Evolutionary conservation across 2,113 vertebrate species (phyloP), one percentile per base, ranked within the genome.

Genomic region (Nansenia antarctica): DNA sequence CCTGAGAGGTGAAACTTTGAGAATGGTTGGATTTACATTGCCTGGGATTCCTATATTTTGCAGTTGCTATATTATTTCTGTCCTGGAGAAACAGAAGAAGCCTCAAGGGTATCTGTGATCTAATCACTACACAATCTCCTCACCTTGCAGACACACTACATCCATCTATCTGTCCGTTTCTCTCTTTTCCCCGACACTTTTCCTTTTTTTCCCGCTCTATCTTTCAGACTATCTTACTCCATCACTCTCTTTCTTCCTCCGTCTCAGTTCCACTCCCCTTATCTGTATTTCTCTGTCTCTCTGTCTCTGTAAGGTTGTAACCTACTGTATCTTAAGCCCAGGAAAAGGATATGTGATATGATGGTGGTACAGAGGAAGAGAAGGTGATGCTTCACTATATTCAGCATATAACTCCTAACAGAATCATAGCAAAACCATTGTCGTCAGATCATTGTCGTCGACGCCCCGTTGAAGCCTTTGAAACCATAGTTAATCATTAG

Each of bases 91-190:
- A 58, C 34, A 62, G 61, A 26, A 42, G 76, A 68, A 82, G 83
- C 77, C 85, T 87, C 85, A 86, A 86, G 86, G 86, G 85, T 87
- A 86, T 88, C 86, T 71, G 79, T 85, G 84, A 90, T 90, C 89
- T 89, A 86, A 90, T 90, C 89, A 87, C 85, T 82, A 88, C 85
- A 89, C 73, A 80, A 82, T 85, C 85, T 82, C 83, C 83, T 87
- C 85, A 88, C 87, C 86, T 76, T 79, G 0, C 53, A 79, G 82
- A 86, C 87, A 82, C 49, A 58, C 80, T 71, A 77, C 84, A 88
- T 87, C 84, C 86, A 85, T 86, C 89, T 82, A 78, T 69, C 78
- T 85, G 84, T 85, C 82, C 61, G 65, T 73, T 77, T 63, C 65
- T 65, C 58, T 76, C 86, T 59, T 77, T 32, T 72, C 53, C 62